Conservation (phyloP, 1,140 invertebrate species). For the Euura lappo region DNA sequence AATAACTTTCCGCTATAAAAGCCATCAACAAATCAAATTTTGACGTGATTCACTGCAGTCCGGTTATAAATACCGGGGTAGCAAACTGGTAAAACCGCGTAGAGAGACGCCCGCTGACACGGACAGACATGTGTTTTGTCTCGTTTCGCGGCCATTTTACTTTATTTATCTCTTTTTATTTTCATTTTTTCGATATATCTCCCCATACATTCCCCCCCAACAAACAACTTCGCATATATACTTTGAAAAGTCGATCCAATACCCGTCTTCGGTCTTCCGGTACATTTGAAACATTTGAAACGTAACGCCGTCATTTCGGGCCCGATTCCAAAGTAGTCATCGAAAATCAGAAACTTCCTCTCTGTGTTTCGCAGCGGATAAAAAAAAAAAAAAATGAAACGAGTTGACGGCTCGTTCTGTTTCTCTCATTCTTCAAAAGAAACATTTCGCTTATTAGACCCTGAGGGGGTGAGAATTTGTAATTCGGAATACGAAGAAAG, state of each 20-base stretch:
- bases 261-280: neutral
- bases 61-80: conserved; percentile 57
- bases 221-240: conserved; percentile 33
- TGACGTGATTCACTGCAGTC: conserved; percentile 59
- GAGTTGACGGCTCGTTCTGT: neutral
- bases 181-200: conserved; percentile 29
- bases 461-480: neutral
- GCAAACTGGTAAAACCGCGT: conserved; percentile 16
- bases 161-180: conserved; percentile 48
- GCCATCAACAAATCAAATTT: conserved; percentile 64
- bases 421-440: neutral
- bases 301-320: too few relatives aligned
- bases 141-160: conserved; percentile 18
- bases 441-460: neutral
- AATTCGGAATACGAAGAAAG: neutral
- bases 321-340: too few relatives aligned
- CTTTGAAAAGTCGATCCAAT: neutral
- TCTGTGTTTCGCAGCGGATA: too few relatives aligned
- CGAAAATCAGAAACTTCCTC: too few relatives aligned
- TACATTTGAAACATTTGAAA: neutral
- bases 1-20: conserved; percentile 62
- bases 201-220: conserved; percentile 16
- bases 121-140: conserved; percentile 59
- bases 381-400: neutral
- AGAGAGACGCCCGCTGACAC: conserved; percentile 55